phyloP scores from a whole-genome alignment of 2,797 vertebrate species.

The Botia almorhae region DNA sequence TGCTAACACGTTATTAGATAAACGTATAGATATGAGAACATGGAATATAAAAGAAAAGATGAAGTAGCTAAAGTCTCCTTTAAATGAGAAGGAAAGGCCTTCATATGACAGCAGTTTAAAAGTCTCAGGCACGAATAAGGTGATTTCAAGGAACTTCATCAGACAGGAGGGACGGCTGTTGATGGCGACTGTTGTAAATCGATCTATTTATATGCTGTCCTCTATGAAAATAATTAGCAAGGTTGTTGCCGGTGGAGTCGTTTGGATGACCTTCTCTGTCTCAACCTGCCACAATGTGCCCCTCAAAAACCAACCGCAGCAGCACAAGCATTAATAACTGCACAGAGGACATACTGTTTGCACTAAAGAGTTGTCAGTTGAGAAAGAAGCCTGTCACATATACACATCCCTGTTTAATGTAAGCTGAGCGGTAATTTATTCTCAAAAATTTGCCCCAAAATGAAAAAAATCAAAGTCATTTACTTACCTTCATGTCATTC shows the following conservation, averaged over 20 bases:
- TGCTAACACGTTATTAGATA: neutral
- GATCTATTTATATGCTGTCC: constrained; percentile 65
- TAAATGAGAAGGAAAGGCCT: neutral
- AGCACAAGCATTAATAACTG: constrained; percentile 12
- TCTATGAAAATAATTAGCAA: constrained; percentile 73
- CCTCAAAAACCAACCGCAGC: constrained; percentile 58
- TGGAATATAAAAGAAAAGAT: neutral
- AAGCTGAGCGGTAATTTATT: neutral
- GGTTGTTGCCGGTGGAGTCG: constrained; percentile 53
- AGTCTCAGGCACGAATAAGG: constrained; percentile 27
- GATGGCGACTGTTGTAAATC: constrained; percentile 38
- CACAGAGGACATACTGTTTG: neutral
- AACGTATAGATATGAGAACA: constrained; percentile 7
- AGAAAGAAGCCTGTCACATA: neutral
- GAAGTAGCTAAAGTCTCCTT: neutral
- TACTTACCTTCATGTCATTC: neutral
- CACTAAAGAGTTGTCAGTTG: constrained; percentile 65
- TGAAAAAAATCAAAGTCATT: neutral
- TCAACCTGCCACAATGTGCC: constrained; percentile 47
- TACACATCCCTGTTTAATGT: neutral
- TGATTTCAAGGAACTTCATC: constrained; percentile 59
- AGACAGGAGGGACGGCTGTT: constrained; percentile 54
- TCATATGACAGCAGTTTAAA: neutral
- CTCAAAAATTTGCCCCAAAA: neutral
- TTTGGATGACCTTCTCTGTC: constrained; percentile 62